Evolutionary conservation across 2,113 vertebrate species (phyloP).

Genomic region (Trogon melanurus): DNA sequence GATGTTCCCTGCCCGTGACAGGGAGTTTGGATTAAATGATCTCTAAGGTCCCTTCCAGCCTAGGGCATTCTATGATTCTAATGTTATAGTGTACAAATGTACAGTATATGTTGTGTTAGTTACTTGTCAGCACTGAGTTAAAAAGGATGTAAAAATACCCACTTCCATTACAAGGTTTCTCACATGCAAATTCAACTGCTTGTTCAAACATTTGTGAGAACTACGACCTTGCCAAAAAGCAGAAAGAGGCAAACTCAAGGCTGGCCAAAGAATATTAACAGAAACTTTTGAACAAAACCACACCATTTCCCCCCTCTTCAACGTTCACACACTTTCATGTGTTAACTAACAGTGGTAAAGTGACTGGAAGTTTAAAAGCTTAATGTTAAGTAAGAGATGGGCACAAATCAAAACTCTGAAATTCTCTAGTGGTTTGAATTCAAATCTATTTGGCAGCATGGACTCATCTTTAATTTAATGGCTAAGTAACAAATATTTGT

Average conservation of each 20-base stretch:
- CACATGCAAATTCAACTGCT: not conserved
- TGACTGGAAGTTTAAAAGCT: not conserved
- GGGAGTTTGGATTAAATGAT: too few relatives aligned
- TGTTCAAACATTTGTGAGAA: constrained; percentile 24
- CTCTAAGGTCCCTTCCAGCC: too few relatives aligned
- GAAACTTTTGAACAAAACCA: not conserved
- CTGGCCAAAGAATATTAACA: not conserved
- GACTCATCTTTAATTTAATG: constrained; percentile 8
- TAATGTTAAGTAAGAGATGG: not conserved
- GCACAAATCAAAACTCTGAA: constrained; percentile 28
- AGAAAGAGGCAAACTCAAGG: not conserved
- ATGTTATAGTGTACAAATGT: not conserved
- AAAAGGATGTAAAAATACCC: not conserved
- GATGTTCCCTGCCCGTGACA: too few relatives aligned
- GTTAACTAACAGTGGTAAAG: not conserved
- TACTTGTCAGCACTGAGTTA: not conserved
- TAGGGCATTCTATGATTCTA: not conserved
- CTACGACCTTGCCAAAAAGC: not conserved
- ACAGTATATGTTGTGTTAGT: not conserved
- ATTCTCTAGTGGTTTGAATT: constrained; percentile 23
- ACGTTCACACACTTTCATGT: not conserved
- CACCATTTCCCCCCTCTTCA: not conserved
- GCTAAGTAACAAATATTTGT: constrained; percentile 50
- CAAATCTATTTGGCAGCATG: constrained; percentile 27
- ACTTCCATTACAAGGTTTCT: not conserved